These are phyloP conservation scores for Pristiophorus japonicus DNA, from an alignment of 2,113 vertebrate genomes.

Conservation along the genomic window DNA sequence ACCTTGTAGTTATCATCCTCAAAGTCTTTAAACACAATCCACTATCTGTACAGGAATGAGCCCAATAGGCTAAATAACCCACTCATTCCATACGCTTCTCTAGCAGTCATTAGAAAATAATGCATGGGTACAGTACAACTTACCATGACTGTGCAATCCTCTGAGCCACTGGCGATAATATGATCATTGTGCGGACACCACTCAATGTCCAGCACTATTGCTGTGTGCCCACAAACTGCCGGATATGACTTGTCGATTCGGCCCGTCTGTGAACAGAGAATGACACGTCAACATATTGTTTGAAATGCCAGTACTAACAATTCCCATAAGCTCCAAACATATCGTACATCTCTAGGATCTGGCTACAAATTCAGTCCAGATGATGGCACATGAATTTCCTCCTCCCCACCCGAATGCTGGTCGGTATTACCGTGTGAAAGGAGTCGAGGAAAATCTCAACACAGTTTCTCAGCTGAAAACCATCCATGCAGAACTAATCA, in stretches of 20 bases:
- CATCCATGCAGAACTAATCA: background rate
- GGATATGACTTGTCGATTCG: constrained; percentile 94
- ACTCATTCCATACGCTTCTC: background rate
- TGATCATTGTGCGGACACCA: constrained; percentile 97
- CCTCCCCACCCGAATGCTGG: background rate
- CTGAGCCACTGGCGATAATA: constrained; percentile 88
- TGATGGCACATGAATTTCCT: background rate
- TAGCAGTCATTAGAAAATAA: background rate
- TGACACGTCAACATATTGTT: constrained; percentile 13
- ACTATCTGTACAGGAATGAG: background rate
- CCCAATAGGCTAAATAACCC: background rate
- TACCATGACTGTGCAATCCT: constrained; percentile 95
- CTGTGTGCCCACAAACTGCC: constrained; percentile 92
- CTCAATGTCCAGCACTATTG: constrained; percentile 90
- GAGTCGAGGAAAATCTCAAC: background rate
- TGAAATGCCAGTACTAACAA: background rate
- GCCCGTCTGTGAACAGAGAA: constrained; percentile 65
- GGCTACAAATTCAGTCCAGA: too few relatives aligned
- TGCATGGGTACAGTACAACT: constrained; percentile 39
- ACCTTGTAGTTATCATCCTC: background rate
- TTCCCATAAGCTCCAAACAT: background rate
- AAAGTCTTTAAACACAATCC: background rate
- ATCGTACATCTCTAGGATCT: background rate
- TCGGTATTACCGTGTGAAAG: background rate
- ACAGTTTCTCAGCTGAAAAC: background rate